A percentile compares a stretch with the other conserved stretches of the same genome.
phyloP scores from a whole-genome alignment of 2,113 vertebrate species.

The Cinclus cinclus region DNA sequence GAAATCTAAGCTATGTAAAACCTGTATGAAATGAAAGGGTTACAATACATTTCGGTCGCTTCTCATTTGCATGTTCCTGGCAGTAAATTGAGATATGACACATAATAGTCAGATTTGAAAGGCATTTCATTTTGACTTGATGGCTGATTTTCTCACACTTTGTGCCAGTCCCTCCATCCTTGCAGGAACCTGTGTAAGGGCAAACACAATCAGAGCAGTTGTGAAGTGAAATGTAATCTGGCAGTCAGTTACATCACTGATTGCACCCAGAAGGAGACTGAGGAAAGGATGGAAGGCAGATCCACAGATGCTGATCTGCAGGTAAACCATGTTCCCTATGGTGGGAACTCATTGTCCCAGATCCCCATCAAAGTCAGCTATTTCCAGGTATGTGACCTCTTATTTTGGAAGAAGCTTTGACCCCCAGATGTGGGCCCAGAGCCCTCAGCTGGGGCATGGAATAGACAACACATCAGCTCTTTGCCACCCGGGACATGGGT shows the following conservation, averaged over 20 bases:
- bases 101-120: neutral
- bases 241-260: neutral
- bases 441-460: neutral
- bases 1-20: neutral
- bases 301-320: neutral
- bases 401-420: neutral
- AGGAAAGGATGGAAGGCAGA: neutral
- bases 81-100: neutral
- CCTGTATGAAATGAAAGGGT: neutral
- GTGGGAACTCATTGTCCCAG: neutral
- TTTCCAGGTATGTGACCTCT: neutral
- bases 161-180: neutral
- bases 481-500: neutral
- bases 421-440: fast-evolving
- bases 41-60: neutral
- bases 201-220: neutral
- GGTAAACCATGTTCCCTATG: neutral
- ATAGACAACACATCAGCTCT: neutral
- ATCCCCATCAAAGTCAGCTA: neutral
- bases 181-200: neutral
- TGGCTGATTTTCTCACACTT: neutral
- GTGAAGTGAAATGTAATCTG: neutral
- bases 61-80: neutral
- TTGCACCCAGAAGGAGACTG: neutral
- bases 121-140: neutral